A percentile compares a stretch with the other conserved stretches of the same genome.
Conservation (phyloP, 92 coral and sea anemone species). For the Hydrozoanthus gracilis region DNA sequence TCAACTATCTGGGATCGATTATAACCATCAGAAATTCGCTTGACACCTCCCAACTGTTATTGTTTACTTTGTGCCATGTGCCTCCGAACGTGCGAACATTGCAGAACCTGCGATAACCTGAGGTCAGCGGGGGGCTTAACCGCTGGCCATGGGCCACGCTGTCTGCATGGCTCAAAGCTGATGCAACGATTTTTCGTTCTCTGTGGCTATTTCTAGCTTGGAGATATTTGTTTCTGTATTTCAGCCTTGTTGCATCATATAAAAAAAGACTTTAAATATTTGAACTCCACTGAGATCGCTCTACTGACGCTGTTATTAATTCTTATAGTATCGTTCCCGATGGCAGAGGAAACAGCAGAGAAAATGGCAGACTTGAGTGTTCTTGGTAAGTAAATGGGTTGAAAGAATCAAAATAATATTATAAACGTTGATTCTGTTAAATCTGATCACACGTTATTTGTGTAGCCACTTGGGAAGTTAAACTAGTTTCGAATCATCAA, state of each 20-base stretch:
- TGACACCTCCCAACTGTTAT: neutral
- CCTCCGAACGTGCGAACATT: neutral
- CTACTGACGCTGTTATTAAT: too few relatives aligned
- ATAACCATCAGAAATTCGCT: too few relatives aligned
- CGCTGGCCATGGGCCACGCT: neutral
- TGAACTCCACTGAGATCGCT: neutral
- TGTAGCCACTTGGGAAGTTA: too few relatives aligned
- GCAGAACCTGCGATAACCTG: neutral
- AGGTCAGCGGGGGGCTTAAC: slow-evolving; percentile 23
- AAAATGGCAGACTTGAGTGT: slow-evolving; percentile 44
- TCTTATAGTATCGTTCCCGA: neutral
- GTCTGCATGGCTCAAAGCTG: slow-evolving; percentile 29
- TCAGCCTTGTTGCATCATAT: slow-evolving; percentile 27
- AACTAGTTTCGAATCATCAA: too few relatives aligned
- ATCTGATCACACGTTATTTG: too few relatives aligned
- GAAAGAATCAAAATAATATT: neutral
- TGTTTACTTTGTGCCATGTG: neutral
- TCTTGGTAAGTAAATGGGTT: slow-evolving; percentile 13
- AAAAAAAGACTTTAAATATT: neutral
- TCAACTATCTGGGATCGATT: neutral
- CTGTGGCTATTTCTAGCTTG: neutral
- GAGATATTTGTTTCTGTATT: neutral
- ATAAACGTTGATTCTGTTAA: too few relatives aligned
- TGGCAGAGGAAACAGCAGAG: slow-evolving; percentile 30
- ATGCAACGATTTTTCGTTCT: slow-evolving; percentile 1